Evolutionary conservation across 2,797 vertebrate genomes (phyloP).

Genomic region (Peromyscus aztecus): DNA sequence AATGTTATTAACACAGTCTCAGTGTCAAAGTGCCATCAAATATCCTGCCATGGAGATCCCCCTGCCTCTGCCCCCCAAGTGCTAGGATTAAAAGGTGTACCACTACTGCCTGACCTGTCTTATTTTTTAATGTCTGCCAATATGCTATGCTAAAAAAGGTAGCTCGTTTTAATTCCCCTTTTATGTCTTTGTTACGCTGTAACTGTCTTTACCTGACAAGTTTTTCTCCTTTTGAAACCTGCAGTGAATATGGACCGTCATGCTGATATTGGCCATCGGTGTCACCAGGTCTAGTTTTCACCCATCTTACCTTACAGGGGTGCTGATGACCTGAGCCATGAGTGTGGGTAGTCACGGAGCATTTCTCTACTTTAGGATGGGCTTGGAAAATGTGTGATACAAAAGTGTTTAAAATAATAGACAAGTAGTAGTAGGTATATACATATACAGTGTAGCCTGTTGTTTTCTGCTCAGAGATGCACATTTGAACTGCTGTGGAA

Average conservation of each 20-base stretch:
- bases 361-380: not conserved
- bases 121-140: not conserved
- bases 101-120: not conserved
- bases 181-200: not conserved
- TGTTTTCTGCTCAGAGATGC: not conserved
- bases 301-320: not conserved
- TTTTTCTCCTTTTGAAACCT: constrained; percentile 2
- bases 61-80: not conserved
- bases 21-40: not conserved
- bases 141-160: not conserved
- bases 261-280: not conserved
- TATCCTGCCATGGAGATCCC: not conserved
- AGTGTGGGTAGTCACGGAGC: not conserved
- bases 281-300: not conserved
- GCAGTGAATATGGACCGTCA: not conserved
- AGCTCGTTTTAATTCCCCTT: not conserved
- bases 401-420: not conserved
- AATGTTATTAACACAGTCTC: not conserved
- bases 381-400: not conserved
- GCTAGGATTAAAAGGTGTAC: not conserved
- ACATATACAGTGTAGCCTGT: not conserved
- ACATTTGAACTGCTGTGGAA: not conserved
- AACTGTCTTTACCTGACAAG: not conserved
- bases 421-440: not conserved
- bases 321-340: not conserved